A percentile compares a stretch with the other conserved stretches of the same genome.
phyloP scores from a whole-genome alignment of 2,888 invertebrate species.

The Tetanocera ferruginea region DNA sequence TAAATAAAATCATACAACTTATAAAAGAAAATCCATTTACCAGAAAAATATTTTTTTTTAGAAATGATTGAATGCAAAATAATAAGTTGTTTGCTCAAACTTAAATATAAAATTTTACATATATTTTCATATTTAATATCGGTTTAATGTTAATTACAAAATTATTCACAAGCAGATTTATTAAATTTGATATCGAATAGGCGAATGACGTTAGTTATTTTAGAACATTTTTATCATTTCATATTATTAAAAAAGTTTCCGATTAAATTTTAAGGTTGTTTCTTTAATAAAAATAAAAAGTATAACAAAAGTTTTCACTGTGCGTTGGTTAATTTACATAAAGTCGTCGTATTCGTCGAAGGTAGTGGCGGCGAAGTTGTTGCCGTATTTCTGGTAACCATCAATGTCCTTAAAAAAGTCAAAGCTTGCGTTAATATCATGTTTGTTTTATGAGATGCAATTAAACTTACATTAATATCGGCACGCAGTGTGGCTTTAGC shows the following conservation, averaged over 20 bases:
- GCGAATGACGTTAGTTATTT: not conserved
- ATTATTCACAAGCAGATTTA: slow-evolving; percentile 8
- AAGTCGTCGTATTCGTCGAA: slow-evolving; percentile 84
- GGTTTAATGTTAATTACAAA: slow-evolving; percentile 5
- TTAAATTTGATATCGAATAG: not conserved
- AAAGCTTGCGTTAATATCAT: not conserved
- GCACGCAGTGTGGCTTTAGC: slow-evolving; percentile 82
- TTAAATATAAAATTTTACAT: not conserved
- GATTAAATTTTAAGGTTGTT: not conserved
- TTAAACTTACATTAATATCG: slow-evolving; percentile 76
- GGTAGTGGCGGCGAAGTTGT: slow-evolving; percentile 73
- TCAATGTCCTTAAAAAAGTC: slow-evolving; percentile 60
- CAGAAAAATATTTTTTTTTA: not conserved
- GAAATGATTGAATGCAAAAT: not conserved
- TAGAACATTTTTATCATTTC: not conserved
- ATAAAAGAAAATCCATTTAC: not conserved
- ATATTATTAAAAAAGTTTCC: not conserved
- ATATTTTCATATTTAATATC: not conserved
- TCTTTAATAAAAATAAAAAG: slow-evolving; percentile 20
- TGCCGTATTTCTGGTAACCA: slow-evolving; percentile 71
- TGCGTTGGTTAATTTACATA: slow-evolving; percentile 74
- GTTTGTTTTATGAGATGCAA: not conserved
- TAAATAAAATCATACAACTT: not conserved
- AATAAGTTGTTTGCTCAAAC: not conserved
- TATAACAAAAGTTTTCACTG: not conserved